Base-by-base conservation (phyloP, 2,797 vertebrate genomes). In the Paramormyrops hopkinsi region DNA sequence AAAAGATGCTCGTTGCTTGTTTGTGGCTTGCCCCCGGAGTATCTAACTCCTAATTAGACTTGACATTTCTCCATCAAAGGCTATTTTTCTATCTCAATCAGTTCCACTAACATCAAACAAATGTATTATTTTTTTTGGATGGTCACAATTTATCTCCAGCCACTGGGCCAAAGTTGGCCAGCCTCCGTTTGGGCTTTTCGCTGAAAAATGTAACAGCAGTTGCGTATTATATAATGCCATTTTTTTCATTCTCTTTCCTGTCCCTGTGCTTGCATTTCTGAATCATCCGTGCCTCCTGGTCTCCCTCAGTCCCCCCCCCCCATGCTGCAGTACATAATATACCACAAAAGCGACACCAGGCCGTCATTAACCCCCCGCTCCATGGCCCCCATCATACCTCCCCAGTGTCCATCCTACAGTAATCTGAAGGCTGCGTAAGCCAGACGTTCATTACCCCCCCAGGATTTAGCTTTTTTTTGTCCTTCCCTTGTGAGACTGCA, bases 381-480 rank as follows among this genome's bases (percentile, higher is more conserved):
- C 73, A 22, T 6, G 33, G 37, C 48, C 73, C 8, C 12, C 46
- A 85, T 85, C 59, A 65, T 56, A n/a, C 17, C 83, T 76, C 17
- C 29, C 25, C 59, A n/a, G 29, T 56, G 46, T 73, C 84, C 48
- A 51, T 44, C 14, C 88, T 6, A 7, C 59, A 54, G 89, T 73
- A 86, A 86, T 89, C 62, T 50, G 5, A 22, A 69, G 46, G 44
- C 59, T 37, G 3, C 11, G 17, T 56, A 89, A 53, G 6, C 6
- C 84, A 86, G 59, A 86, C 22, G 19, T 22, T 87, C 84, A 86
- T 89, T 73, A 87, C 25, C 62, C 59, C 56, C 82, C 7, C 12
- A 46, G 88, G 84, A 89, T 86, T 50, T 9, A 69, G 41, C 22
- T 14, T 44, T 54, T 22, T 84, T 85, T 85, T n/a, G 44, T n/a